Evolutionary conservation across 2,888 invertebrate species (phyloP).

Genomic region (Mythimna loreyi): DNA sequence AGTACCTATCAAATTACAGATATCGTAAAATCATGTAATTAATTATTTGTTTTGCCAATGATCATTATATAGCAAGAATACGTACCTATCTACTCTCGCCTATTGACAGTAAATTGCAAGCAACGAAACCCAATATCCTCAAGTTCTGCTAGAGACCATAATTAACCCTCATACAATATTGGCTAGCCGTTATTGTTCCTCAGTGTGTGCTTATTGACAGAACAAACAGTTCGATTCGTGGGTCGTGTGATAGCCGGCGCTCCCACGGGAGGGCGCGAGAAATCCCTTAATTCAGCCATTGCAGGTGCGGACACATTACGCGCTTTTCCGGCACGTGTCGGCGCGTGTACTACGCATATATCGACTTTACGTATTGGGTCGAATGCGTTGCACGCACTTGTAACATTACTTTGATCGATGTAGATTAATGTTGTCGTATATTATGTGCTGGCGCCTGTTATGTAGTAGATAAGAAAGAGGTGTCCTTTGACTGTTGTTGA

Average conservation of each 20-base stretch:
- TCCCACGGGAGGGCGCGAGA: conserved; percentile 91
- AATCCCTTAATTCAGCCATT: conserved; percentile 89
- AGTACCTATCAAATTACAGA: neutral
- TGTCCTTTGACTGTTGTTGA: conserved; percentile 17
- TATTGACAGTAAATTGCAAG: conserved; percentile 60
- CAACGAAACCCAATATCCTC: conserved; percentile 69
- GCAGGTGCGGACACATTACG: conserved; percentile 90
- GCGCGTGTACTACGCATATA: conserved; percentile 78
- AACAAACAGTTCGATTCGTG: conserved; percentile 81
- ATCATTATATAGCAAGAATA: neutral
- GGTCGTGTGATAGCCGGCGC: conserved; percentile 74
- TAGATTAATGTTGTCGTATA: conserved; percentile 63
- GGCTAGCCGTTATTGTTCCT: conserved; percentile 80
- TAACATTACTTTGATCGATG: conserved; percentile 77
- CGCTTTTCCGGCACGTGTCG: conserved; percentile 87
- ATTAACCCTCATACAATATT: conserved; percentile 71
- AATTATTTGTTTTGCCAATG: neutral
- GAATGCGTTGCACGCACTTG: conserved; percentile 77
- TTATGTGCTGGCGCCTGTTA: conserved; percentile 40
- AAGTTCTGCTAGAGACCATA: conserved; percentile 66
- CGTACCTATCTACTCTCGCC: conserved; percentile 16
- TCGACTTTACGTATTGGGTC: conserved; percentile 75
- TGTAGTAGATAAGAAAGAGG: conserved; percentile 1
- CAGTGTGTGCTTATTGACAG: conserved; percentile 81
- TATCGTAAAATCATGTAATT: conserved; percentile 7